A percentile compares a stretch with the other conserved stretches of the same genome.
These are phyloP conservation scores for Polypterus senegalus DNA, from an alignment of 2,113 vertebrate genomes.

Conservation along the genomic window DNA sequence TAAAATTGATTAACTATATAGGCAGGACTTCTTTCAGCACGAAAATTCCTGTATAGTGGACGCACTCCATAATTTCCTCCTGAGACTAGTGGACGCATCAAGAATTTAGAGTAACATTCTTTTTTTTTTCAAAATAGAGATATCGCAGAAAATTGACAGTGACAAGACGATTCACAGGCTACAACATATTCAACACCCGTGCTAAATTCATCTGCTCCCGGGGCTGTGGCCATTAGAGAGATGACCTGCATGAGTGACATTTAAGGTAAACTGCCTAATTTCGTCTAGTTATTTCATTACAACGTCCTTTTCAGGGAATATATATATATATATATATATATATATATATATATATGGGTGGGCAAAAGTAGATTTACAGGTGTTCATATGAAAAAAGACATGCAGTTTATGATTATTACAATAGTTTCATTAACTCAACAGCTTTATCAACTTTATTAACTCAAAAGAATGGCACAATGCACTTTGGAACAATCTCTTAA, in stretches of 20 bases:
- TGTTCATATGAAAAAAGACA: too few relatives aligned
- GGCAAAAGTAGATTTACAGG: too few relatives aligned
- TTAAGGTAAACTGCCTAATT: constrained; percentile 90
- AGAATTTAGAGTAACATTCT: constrained; percentile 67
- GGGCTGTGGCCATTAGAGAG: constrained; percentile 73
- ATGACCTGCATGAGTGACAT: constrained; percentile 79
- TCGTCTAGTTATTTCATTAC: constrained; percentile 64
- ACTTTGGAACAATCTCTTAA: too few relatives aligned
- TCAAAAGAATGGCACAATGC: too few relatives aligned
- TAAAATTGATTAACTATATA: constrained; percentile 63
- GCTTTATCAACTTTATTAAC: too few relatives aligned
- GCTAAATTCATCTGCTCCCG: constrained; percentile 86
- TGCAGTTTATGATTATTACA: too few relatives aligned
- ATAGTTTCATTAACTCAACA: too few relatives aligned
- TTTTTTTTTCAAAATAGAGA: constrained; percentile 82
- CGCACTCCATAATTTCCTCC: constrained; percentile 56
- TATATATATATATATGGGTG: too few relatives aligned
- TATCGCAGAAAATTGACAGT: constrained; percentile 95
- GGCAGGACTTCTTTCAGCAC: constrained; percentile 48
- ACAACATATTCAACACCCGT: constrained; percentile 87
- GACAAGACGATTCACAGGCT: constrained; percentile 90
- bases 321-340: too few relatives aligned
- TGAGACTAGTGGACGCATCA: constrained; percentile 53
- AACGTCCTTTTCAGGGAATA: constrained; percentile 35
- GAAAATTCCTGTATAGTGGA: constrained; percentile 55